Base-by-base conservation (phyloP, 2,113 vertebrate species). In the Gymnobelideus leadbeateri region DNA sequence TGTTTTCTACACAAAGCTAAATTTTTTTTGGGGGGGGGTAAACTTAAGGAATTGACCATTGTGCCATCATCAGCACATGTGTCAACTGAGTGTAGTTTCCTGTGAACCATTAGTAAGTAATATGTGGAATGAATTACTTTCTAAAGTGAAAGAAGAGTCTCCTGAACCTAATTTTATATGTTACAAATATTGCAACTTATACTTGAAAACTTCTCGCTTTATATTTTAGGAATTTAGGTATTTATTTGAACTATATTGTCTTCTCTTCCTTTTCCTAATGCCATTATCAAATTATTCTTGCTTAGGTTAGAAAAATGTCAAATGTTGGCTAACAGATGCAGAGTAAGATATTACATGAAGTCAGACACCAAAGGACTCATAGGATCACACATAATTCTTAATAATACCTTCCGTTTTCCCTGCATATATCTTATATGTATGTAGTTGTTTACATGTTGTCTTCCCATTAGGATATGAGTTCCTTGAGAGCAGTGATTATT, bases 251-350 rank as follows among this genome's bases (percentile, higher is more conserved):
- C 26, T 26, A 89, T 61, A 8, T 46, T 92, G 90, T 93, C 24
- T 89, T 93, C 5, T 94, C 0, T 94, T 95, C 10, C 14, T 57
- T 91, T 95, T 94, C 54, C 91, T 93, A 84, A 1, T 51, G n/a
- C 51, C 37, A 21, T 89, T 94, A n/a, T 92, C 51, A 94, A 94
- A 90, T 92, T 46, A 49, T 92, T 95, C 25, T 61, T 68, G 43
- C 37, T 53, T 89, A 55, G 89, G 89, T 95, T 96, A 91, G 89
- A 53, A 28, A 91, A 95, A 51, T 93, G 90, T 96, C 94, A 94
- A 96, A 94, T 96, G 49, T 96, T 92, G 97, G 51, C 28, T 94
- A 96, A 93, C 77, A 96, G 77, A 96, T 96, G 92, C 93, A 93
- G 91, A 96, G 1, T 92, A 95, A 95, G 96, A 94, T 90, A 50